Percentiles rank a stretch among this genome's conserved stretches.
These are phyloP conservation scores for Eretmocerus hayati DNA, from an alignment of 2,888 invertebrate genomes.

Conservation along the genomic window DNA sequence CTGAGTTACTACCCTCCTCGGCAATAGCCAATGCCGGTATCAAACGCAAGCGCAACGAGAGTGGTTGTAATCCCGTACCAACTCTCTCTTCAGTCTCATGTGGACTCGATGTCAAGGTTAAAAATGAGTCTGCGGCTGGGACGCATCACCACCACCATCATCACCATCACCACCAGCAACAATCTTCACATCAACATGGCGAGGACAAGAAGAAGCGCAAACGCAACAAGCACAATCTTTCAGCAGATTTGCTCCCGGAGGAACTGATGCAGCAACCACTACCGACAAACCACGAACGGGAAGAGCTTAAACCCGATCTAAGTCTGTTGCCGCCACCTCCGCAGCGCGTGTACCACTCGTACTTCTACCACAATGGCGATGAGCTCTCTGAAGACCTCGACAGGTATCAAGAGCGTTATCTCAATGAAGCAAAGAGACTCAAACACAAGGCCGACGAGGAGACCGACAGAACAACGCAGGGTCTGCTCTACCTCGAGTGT, in stretches of 20 bases:
- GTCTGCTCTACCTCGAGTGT: constrained; percentile 86
- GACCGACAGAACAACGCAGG: constrained; percentile 73
- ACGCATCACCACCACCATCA: too few species aligned
- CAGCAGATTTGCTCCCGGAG: background rate
- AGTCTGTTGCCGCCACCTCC: constrained; percentile 38
- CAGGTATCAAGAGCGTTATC: constrained; percentile 56
- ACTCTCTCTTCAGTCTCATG: constrained; percentile 38
- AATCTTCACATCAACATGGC: too few species aligned
- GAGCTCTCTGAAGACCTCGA: background rate
- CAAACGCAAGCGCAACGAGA: constrained; percentile 21
- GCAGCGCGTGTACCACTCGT: constrained; percentile 61
- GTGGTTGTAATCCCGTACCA: constrained; percentile 27
- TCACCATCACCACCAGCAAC: too few species aligned
- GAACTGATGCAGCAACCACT: constrained; percentile 46
- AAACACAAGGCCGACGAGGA: constrained; percentile 83
- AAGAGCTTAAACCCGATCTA: constrained; percentile 43
- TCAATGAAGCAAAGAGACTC: constrained; percentile 76
- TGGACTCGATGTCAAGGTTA: constrained; percentile 38
- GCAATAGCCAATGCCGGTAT: constrained; percentile 2
- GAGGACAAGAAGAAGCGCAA: constrained; percentile 35
- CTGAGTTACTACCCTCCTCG: too few species aligned
- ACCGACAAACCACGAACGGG: constrained; percentile 64
- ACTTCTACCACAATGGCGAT: constrained; percentile 57
- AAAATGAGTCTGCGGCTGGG: too few species aligned
- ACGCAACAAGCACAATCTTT: constrained; percentile 31